These are phyloP conservation scores for Carcina quercana DNA, from an alignment of 2,888 invertebrate genomes.

Conservation along the genomic window DNA sequence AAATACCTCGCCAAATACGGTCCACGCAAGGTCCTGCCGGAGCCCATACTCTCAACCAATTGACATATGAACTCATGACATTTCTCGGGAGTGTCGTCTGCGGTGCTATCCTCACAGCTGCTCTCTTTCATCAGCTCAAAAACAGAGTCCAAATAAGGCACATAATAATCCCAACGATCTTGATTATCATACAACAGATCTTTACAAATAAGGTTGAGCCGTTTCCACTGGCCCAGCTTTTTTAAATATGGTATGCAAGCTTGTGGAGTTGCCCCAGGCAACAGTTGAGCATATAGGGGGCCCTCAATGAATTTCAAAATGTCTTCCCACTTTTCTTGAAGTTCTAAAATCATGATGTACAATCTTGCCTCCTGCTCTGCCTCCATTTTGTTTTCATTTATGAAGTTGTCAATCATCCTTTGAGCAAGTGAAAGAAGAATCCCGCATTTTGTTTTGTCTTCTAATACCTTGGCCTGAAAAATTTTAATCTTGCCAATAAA, in stretches of 20 bases:
- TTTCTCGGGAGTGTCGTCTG: conserved; percentile 60
- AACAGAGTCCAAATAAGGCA: conserved; percentile 82
- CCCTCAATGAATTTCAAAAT: conserved; percentile 88
- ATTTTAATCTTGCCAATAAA: too few species aligned
- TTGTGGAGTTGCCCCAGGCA: conserved; percentile 79
- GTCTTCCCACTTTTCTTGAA: conserved; percentile 87
- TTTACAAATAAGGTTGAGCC: conserved; percentile 83
- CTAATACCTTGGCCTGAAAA: conserved; percentile 61
- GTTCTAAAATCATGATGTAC: conserved; percentile 87
- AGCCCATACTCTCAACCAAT: conserved; percentile 64
- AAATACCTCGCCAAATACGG: conserved; percentile 88
- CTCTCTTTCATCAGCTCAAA: conserved; percentile 74
- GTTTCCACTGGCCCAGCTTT: conserved; percentile 82
- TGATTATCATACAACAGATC: conserved; percentile 82
- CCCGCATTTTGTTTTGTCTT: conserved; percentile 73
- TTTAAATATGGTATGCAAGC: conserved; percentile 84
- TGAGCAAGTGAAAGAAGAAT: conserved; percentile 92
- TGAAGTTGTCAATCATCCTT: conserved; percentile 93
- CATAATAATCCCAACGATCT: conserved; percentile 83
- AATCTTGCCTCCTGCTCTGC: conserved; percentile 95
- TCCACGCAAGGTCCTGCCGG: conserved; percentile 77
- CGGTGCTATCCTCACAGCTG: conserved; percentile 31
- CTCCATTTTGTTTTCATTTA: conserved; percentile 90
- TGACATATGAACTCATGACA: conserved; percentile 61
- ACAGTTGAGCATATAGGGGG: conserved; percentile 79